These are phyloP conservation scores for Dermatemys mawii DNA, from an alignment of 2,113 vertebrate genomes.

Conservation along the genomic window DNA sequence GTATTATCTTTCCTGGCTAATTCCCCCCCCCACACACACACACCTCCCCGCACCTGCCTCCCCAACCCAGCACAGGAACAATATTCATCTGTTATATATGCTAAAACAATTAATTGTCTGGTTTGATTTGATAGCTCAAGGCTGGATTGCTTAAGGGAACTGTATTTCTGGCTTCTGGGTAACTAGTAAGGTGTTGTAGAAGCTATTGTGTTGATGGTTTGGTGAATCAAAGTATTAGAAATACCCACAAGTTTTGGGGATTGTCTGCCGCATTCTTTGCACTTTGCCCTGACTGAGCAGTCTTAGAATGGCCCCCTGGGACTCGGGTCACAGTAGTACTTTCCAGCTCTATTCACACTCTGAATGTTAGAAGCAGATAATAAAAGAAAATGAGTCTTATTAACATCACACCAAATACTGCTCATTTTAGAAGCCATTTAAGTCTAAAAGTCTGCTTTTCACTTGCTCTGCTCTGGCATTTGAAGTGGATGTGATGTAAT, in stretches of 20 bases:
- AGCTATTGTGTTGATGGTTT: too few species aligned
- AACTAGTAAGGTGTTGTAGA: too few species aligned
- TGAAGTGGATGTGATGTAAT: background rate
- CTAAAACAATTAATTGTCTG: background rate
- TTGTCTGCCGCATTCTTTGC: too few species aligned
- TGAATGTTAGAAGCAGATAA: background rate
- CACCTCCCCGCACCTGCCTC: too few species aligned
- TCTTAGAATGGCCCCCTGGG: too few species aligned
- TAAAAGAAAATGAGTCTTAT: background rate
- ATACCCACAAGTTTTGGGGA: too few species aligned
- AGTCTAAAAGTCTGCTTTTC: background rate
- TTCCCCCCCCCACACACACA: too few species aligned
- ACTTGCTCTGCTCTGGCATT: background rate
- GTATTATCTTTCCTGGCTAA: background rate
- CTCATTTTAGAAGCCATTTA: background rate
- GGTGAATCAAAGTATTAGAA: too few species aligned
- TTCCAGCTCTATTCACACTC: background rate
- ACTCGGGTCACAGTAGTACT: background rate
- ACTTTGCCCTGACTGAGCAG: too few species aligned
- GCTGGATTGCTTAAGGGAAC: too few species aligned
- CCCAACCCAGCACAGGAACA: background rate
- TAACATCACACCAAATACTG: background rate
- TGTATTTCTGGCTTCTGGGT: too few species aligned
- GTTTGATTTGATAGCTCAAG: background rate
- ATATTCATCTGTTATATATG: too few species aligned